Conservation (phyloP, 1,140 invertebrate genomes). For the Mizuhopecten yessoensis region DNA sequence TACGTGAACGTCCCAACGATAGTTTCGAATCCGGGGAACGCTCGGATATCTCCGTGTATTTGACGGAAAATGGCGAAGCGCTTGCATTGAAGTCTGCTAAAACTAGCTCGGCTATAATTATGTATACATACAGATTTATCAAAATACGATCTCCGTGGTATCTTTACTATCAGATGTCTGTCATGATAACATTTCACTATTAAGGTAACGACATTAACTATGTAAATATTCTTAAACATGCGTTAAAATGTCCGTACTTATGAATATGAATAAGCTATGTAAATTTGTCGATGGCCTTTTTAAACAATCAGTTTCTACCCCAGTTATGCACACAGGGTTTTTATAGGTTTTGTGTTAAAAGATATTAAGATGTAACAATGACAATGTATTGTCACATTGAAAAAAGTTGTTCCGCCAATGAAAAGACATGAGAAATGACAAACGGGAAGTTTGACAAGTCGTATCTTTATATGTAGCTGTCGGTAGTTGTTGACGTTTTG, state of each 20-base stretch:
- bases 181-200: neutral
- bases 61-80: too few relatives aligned
- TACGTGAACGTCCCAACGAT: too few relatives aligned
- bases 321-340: neutral
- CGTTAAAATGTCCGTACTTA: neutral
- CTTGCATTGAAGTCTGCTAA: too few relatives aligned
- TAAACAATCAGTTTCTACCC: neutral
- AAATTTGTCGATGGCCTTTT: neutral
- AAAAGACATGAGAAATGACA: too few relatives aligned
- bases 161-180: neutral
- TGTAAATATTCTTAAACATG: neutral
- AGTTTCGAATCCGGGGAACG: too few relatives aligned
- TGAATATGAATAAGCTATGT: neutral
- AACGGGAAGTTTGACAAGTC: too few relatives aligned
- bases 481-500: too few relatives aligned
- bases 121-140: neutral
- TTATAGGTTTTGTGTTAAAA: neutral
- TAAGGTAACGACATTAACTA: too few relatives aligned
- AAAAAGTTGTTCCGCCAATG: too few relatives aligned
- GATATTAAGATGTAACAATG: constrained; percentile 12
- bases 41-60: too few relatives aligned
- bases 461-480: too few relatives aligned
- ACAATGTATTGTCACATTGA: neutral
- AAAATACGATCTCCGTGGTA: neutral
- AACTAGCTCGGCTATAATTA: too few relatives aligned